A percentile compares a stretch with the other conserved stretches of the same genome.
phyloP scores from a whole-genome alignment of 1,140 invertebrate genomes.

The Drosophila pseudoobscura region DNA sequence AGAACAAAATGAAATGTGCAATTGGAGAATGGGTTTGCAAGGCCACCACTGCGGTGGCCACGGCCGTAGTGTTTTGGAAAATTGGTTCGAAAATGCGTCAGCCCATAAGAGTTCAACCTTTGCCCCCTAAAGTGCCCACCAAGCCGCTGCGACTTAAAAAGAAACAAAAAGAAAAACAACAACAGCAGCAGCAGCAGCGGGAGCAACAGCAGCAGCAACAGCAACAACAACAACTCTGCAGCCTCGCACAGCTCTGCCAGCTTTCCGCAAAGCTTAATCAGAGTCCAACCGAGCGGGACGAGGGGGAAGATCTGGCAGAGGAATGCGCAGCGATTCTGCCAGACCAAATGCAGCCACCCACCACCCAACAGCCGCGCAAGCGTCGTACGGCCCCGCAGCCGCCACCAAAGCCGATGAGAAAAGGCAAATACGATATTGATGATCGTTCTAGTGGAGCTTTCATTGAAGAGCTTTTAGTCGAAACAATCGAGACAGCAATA shows the following conservation, averaged over 20 bases:
- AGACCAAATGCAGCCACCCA: background rate
- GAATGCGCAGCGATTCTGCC: slow-evolving; percentile 8
- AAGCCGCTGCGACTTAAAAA: slow-evolving; percentile 42
- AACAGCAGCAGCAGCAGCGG: slow-evolving; percentile 3
- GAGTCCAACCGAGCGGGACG: background rate
- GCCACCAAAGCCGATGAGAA: slow-evolving; percentile 10
- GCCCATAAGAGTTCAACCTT: slow-evolving; percentile 34
- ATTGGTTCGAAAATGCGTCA: slow-evolving; percentile 7
- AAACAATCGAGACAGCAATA: slow-evolving; percentile 10
- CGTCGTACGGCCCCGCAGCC: slow-evolving; percentile 25
- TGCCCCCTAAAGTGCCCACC: slow-evolving; percentile 29
- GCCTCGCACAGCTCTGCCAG: slow-evolving; percentile 19
- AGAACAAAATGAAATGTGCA: background rate
- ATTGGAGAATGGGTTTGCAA: background rate
- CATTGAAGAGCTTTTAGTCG: slow-evolving; percentile 42
- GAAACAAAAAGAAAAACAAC: background rate
- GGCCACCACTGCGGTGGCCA: background rate
- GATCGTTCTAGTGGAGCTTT: slow-evolving; percentile 32
- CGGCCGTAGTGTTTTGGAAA: background rate
- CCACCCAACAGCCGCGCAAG: slow-evolving; percentile 35
- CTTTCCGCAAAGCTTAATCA: slow-evolving; percentile 1
- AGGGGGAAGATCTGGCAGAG: background rate
- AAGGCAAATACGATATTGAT: background rate
- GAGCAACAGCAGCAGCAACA: slow-evolving; percentile 1
- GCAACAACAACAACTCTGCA: slow-evolving; percentile 12